Evolutionary conservation across 2,888 invertebrate genomes (phyloP), one percentile per base, ranked within the genome.

Genomic region (Phragmatobia fuliginosa): DNA sequence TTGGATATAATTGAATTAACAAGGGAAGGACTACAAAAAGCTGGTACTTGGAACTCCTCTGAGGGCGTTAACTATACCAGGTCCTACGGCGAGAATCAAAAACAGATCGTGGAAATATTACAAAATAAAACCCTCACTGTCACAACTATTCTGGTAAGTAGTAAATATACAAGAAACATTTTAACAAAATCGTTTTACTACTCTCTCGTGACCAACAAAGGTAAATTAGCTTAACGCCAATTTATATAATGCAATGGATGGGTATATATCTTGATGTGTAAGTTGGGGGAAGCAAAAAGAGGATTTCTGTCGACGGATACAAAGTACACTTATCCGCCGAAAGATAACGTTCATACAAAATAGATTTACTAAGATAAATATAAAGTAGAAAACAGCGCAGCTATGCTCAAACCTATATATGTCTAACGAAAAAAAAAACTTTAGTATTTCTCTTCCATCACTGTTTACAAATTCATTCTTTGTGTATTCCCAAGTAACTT

Each of bases 111-210:
- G 52, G 98, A 98, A 87, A 98, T 98, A 86, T 94, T 99, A 64
- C 98, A 98, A 86, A 99, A 99, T 88, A 98, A 98, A 93, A 99
- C 98, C 0, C 96, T 99, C 75, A 96, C 97, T 68, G 98, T 99
- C 25, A 98, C 98, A 10, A 98, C 99, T 14, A 97, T 99, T 87
- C 93, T 99, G 96, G 99, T 99, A 92, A 96, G 97, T 92, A 76
- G 81, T 85, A 84, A 85, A 70, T 72, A 68, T 71, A 67, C 62
- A 74, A 83, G 72, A 75, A 76, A 83, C 75, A 79, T 79, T 79
- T 85, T 80, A 83, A 70, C 69, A 76, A 78, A 81, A 85, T 83
- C 85, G 83, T 86, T 88, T 88, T 88, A 90, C 82, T 82, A 82
- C 83, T 83, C 89, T 85, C 89, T 74, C 65, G 87, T 72, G 88